phyloP scores from a whole-genome alignment of 2,113 vertebrate species.

The Engystomops pustulosus region DNA sequence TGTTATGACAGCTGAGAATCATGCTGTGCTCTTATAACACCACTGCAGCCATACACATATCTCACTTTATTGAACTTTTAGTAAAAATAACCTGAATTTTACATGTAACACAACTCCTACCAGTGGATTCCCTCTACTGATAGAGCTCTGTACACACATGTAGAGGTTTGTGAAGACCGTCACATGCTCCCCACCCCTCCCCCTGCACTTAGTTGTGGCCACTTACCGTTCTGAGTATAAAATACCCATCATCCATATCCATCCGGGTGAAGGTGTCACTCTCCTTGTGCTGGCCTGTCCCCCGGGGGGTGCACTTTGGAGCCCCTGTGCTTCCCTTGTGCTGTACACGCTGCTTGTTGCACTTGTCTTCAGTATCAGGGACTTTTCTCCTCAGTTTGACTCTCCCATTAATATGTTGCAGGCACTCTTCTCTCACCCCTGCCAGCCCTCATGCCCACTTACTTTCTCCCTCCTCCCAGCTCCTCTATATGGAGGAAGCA shows the following conservation, averaged over 20 bases:
- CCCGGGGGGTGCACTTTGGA: not conserved
- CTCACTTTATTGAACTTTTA: not conserved
- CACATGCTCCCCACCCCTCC: not conserved
- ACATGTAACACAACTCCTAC: no score
- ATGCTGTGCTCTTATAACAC: not conserved
- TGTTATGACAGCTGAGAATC: not conserved
- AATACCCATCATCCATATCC: slow-evolving; percentile 55
- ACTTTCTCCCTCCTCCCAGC: not conserved
- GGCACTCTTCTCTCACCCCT: slow-evolving; percentile 12
- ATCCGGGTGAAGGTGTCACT: slow-evolving; percentile 20
- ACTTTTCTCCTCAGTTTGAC: not conserved
- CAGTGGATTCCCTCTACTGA: no score
- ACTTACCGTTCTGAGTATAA: slow-evolving; percentile 57
- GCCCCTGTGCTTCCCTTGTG: not conserved
- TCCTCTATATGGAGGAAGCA: not conserved
- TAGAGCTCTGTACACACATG: no score
- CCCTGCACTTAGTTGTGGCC: not conserved
- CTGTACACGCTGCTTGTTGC: not conserved
- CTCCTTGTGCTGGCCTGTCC: not conserved
- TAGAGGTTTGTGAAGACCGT: not conserved
- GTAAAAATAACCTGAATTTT: no score
- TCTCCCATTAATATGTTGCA: not conserved
- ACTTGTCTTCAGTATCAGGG: not conserved
- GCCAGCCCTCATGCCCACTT: not conserved
- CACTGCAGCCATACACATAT: not conserved